Conservation (phyloP, 2,797 vertebrate genomes). For the Lagorchestes hirsutus region DNA sequence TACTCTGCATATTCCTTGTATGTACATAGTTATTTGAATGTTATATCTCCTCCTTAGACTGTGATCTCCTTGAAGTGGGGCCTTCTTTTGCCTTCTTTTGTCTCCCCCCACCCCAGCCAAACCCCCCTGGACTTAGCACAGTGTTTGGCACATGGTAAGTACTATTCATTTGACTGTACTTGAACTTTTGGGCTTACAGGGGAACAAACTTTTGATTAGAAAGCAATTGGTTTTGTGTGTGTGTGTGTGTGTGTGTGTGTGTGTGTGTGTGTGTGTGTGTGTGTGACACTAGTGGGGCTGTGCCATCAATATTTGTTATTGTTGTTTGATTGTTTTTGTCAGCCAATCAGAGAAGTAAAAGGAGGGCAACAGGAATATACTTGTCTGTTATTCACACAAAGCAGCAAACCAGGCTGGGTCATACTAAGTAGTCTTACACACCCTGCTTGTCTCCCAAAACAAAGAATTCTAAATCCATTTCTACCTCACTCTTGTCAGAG, state of each 20-base stretch:
- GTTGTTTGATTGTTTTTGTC: not conserved
- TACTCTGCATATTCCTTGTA: too few species aligned
- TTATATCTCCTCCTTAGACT: too few species aligned
- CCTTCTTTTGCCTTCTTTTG: not conserved
- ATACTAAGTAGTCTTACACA: not conserved
- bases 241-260: too few species aligned
- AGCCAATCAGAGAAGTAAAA: not conserved
- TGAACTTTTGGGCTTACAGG: not conserved
- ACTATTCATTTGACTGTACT: not conserved
- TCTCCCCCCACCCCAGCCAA: too few species aligned
- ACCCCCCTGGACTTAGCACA: too few species aligned
- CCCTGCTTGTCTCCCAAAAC: not conserved
- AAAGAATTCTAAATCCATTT: not conserved
- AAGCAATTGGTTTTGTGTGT: not conserved
- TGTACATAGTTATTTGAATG: too few species aligned
- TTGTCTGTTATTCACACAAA: not conserved
- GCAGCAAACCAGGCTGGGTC: not conserved
- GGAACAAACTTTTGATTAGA: not conserved
- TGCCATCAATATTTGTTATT: not conserved
- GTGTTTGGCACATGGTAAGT: not conserved
- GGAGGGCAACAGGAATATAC: not conserved
- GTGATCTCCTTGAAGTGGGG: too few species aligned
- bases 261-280: too few species aligned
- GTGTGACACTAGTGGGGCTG: not conserved
- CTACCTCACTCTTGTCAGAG: not conserved